Percentiles rank a stretch among this genome's conserved stretches.
These are phyloP conservation scores for Spinus pinus DNA, from an alignment of 2,797 vertebrate species.

Conservation along the genomic window DNA sequence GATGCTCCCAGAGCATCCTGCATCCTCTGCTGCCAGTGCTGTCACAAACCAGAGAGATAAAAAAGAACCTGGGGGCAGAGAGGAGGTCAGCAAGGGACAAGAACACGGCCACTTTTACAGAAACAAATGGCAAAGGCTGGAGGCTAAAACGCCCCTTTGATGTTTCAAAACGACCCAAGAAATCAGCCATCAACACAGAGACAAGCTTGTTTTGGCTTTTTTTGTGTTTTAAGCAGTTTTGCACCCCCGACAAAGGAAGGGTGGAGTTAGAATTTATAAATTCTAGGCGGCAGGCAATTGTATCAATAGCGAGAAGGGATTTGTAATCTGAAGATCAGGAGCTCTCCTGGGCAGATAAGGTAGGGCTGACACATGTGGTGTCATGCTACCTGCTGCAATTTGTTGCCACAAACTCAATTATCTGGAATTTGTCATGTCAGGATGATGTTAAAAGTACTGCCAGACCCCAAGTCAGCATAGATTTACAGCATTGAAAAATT, in stretches of 20 bases:
- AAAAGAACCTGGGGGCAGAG: neutral
- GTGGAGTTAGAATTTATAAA: neutral
- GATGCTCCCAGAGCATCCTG: neutral
- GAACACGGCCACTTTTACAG: neutral
- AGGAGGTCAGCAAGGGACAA: neutral
- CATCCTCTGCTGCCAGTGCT: neutral
- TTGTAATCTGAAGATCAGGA: neutral
- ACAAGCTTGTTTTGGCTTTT: neutral
- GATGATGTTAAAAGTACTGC: neutral
- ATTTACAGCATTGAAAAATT: neutral
- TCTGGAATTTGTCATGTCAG: neutral
- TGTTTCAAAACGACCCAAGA: neutral
- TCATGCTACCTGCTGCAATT: neutral
- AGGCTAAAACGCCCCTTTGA: neutral
- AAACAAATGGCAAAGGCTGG: neutral
- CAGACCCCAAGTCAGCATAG: neutral
- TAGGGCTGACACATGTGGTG: neutral
- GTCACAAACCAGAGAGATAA: neutral
- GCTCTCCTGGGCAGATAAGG: neutral
- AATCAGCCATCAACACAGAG: rapidly evolving
- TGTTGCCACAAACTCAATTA: neutral
- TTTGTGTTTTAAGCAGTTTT: neutral
- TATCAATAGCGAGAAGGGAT: neutral
- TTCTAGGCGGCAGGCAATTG: neutral
- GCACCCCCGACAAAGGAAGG: neutral